phyloP scores from a whole-genome alignment of 2,797 vertebrate species.

The Pipistrellus kuhlii region DNA sequence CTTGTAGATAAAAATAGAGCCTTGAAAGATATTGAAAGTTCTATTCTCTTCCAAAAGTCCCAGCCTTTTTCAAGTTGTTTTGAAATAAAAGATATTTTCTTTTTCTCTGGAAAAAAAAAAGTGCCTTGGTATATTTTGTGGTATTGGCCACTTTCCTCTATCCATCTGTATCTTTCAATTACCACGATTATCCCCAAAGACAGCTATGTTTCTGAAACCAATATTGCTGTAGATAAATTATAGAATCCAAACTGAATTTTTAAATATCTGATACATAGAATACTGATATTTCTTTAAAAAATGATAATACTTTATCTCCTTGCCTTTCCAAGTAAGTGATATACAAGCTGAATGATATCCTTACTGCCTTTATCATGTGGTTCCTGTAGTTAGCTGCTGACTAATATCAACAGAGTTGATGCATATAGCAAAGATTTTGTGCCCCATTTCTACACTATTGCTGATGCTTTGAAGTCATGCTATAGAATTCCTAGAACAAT shows the following conservation, averaged over 20 bases:
- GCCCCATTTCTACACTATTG: not conserved
- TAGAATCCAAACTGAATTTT: not conserved
- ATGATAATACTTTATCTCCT: not conserved
- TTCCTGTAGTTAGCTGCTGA: not conserved
- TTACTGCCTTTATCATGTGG: not conserved
- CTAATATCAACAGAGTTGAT: not conserved
- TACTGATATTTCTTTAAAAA: not conserved
- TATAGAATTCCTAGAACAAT: not conserved
- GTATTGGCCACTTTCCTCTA: not conserved
- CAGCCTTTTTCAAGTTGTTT: conserved; percentile 42
- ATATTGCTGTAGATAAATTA: not conserved
- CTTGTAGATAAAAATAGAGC: conserved; percentile 32
- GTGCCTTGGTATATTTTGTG: not conserved
- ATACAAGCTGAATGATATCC: not conserved
- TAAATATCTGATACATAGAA: not conserved
- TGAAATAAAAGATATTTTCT: not conserved
- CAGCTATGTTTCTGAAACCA: not conserved
- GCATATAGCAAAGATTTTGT: not conserved
- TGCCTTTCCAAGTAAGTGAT: not conserved
- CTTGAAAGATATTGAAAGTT: conserved; percentile 34
- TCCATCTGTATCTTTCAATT: not conserved
- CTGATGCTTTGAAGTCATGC: not conserved
- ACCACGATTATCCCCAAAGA: not conserved
- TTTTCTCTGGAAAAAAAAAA: conserved; percentile 38
- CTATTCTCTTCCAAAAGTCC: not conserved